Evolutionary conservation across 2,113 vertebrate genomes (phyloP).

Genomic region (Anguilla japonica): DNA sequence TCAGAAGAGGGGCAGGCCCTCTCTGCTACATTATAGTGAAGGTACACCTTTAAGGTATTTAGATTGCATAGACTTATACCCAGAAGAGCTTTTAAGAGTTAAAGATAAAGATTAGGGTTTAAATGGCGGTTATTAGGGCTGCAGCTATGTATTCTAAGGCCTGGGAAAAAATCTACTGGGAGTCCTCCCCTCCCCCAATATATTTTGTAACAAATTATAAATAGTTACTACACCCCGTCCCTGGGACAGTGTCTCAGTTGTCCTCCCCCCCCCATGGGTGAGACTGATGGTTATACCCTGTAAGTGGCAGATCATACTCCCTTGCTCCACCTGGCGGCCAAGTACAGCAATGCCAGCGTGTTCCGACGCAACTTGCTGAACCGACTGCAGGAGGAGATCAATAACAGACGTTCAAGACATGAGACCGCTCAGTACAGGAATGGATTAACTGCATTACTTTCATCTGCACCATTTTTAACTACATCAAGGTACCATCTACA

Average conservation of each 20-base stretch:
- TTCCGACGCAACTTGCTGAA: constrained; percentile 86
- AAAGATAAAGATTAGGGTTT: not conserved
- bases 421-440: constrained; percentile 77
- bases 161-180: too few species aligned
- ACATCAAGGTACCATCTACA: constrained; percentile 78
- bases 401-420: constrained; percentile 77
- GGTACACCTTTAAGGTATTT: constrained; percentile 60
- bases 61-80: not conserved
- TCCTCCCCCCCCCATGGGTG: too few species aligned
- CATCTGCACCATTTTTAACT: constrained; percentile 95
- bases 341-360: constrained; percentile 75
- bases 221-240: too few species aligned
- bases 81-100: not conserved
- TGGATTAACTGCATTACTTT: constrained; percentile 95
- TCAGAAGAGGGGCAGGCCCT: constrained; percentile 91
- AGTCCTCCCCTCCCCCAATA: too few species aligned
- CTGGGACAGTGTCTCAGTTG: too few species aligned
- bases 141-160: not conserved
- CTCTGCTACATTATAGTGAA: constrained; percentile 93
- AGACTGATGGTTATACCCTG: too few species aligned
- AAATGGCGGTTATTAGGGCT: not conserved
- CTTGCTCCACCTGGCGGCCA: constrained; percentile 80
- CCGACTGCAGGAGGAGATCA: constrained; percentile 89
- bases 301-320: not conserved
- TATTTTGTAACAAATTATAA: too few species aligned